These are phyloP conservation scores for Sebastes taczanowskii DNA, from an alignment of 2,797 vertebrate genomes.

Conservation along the genomic window DNA sequence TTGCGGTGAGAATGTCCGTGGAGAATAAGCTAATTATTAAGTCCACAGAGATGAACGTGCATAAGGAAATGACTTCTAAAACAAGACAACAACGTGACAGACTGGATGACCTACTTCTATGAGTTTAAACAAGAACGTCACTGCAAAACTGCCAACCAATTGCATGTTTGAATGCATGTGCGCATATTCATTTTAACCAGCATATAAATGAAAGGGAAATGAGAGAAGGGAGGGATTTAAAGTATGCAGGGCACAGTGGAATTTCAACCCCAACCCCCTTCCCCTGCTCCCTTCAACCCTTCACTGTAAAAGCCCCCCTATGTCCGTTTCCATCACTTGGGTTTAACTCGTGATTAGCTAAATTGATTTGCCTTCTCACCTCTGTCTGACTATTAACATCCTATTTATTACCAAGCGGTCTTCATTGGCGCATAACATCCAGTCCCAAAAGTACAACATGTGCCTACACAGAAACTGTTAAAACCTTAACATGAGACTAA, in stretches of 20 bases:
- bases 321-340: conserved; percentile 64
- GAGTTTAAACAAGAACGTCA: not conserved
- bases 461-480: not conserved
- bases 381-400: conserved; percentile 29
- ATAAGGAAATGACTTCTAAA: not conserved
- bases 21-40: not conserved
- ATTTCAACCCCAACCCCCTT: conserved; percentile 64
- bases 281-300: conserved; percentile 35
- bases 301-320: conserved; percentile 56
- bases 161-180: conserved; percentile 13
- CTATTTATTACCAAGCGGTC: not conserved
- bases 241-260: conserved; percentile 73
- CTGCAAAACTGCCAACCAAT: not conserved
- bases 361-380: conserved; percentile 58
- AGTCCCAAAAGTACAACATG: not conserved
- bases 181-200: conserved; percentile 59
- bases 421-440: not conserved
- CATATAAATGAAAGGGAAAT: conserved; percentile 63
- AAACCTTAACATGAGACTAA: conserved; percentile 1
- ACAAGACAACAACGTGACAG: conserved; percentile 5
- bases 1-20: not conserved
- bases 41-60: not conserved
- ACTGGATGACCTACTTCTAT: conserved; percentile 7
- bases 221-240: conserved; percentile 63
- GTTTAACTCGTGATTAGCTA: conserved; percentile 61